Evolutionary conservation across 2,888 invertebrate genomes (phyloP).

Genomic region (Coenonympha glycerion): DNA sequence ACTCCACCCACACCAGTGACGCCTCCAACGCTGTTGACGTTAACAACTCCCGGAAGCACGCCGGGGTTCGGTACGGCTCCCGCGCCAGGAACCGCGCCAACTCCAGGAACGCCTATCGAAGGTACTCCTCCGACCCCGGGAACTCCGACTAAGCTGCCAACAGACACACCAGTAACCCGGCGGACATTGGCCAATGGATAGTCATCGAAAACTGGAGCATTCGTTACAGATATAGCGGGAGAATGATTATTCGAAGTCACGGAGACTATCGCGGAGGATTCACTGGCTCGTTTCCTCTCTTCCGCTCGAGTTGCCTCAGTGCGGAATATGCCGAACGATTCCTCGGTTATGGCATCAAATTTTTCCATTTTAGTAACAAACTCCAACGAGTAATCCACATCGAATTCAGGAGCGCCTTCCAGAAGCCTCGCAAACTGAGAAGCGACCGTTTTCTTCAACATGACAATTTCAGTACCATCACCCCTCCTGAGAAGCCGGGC

Average conservation of each 20-base stretch:
- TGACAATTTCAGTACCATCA: constrained; percentile 88
- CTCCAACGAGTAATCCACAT: constrained; percentile 85
- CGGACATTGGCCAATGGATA: constrained; percentile 74
- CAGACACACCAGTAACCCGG: constrained; percentile 47
- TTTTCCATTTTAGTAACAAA: constrained; percentile 87
- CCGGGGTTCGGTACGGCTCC: constrained; percentile 45
- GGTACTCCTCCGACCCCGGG: constrained; percentile 37
- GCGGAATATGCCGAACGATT: constrained; percentile 83
- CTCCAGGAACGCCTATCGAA: constrained; percentile 48
- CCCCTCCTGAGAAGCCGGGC: constrained; percentile 87
- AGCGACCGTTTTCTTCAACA: constrained; percentile 86
- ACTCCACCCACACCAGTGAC: constrained; percentile 52
- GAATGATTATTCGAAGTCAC: constrained; percentile 63
- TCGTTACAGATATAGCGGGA: constrained; percentile 74
- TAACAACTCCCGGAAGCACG: constrained; percentile 54
- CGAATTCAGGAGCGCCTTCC: constrained; percentile 87
- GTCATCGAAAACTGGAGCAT: constrained; percentile 87
- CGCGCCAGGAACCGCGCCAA: constrained; percentile 48
- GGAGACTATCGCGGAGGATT: constrained; percentile 62
- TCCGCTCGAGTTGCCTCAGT: constrained; percentile 78
- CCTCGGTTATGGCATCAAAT: constrained; percentile 83
- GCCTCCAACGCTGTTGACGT: constrained; percentile 49
- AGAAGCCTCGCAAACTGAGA: constrained; percentile 86
- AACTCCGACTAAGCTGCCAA: constrained; percentile 38
- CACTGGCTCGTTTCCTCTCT: constrained; percentile 72